Evolutionary conservation across 2,888 invertebrate species (phyloP).

Genomic region (Heliconius cydno): DNA sequence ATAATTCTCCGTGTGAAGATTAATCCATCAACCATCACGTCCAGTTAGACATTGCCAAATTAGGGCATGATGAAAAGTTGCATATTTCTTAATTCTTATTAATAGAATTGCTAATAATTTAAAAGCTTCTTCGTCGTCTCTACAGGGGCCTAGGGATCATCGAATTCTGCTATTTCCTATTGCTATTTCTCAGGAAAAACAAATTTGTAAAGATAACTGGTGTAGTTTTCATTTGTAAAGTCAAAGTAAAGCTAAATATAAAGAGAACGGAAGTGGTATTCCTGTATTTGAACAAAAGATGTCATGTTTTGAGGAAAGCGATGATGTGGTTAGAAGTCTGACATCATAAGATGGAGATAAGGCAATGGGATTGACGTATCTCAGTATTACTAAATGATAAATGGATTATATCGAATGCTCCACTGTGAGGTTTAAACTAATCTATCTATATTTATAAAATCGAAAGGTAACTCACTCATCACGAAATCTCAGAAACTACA

Average conservation of each 20-base stretch:
- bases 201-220: not conserved
- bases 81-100: too few species aligned
- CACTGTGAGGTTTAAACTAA: not conserved
- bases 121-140: too few species aligned
- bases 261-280: conserved; percentile 66
- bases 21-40: too few species aligned
- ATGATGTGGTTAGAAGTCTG: conserved; percentile 56
- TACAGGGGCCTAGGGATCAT: too few species aligned
- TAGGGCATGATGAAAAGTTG: too few species aligned
- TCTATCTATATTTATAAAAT: not conserved
- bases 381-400: not conserved
- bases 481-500: too few species aligned
- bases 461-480: too few species aligned
- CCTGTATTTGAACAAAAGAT: conserved; percentile 67
- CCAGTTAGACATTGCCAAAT: too few species aligned
- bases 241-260: conserved; percentile 40
- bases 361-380: conserved; percentile 3
- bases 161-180: not conserved
- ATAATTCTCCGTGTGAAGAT: too few species aligned
- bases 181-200: not conserved
- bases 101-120: too few species aligned
- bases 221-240: conserved; percentile 6
- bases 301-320: conserved; percentile 47
- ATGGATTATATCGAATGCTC: not conserved
- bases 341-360: conserved; percentile 14